Percentiles rank a stretch among this genome's conserved stretches.
phyloP scores from a whole-genome alignment of 1,140 invertebrate species.

The Drosophila pseudoobscura region DNA sequence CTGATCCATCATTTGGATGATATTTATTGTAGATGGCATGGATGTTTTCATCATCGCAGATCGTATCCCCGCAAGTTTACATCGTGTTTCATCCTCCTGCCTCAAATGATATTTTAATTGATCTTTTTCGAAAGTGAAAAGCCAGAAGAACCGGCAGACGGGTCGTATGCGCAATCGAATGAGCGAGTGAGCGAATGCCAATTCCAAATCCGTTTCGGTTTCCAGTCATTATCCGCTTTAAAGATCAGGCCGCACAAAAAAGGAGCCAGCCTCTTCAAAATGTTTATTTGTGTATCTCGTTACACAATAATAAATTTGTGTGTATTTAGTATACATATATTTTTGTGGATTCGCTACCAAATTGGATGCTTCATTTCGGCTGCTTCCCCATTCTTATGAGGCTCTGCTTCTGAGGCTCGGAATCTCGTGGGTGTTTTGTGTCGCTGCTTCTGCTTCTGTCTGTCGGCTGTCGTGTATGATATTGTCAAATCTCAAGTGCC shows the following conservation, averaged over 20 bases:
- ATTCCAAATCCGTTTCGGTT: slow-evolving; percentile 40
- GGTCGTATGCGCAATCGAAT: not conserved
- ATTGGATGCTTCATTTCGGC: slow-evolving; percentile 55
- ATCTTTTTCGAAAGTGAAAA: slow-evolving; percentile 39
- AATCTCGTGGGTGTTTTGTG: slow-evolving; percentile 33
- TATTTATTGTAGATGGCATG: no score
- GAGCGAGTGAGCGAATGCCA: slow-evolving; percentile 28
- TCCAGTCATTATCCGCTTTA: slow-evolving; percentile 49
- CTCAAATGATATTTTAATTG: slow-evolving; percentile 12
- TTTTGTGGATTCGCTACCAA: slow-evolving; percentile 37
- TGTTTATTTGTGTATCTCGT: slow-evolving; percentile 73
- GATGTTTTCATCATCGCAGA: no score
- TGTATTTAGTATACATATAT: slow-evolving; percentile 19
- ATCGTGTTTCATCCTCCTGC: no score
- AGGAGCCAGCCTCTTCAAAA: slow-evolving; percentile 54
- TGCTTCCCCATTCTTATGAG: slow-evolving; percentile 61
- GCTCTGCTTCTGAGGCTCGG: slow-evolving; percentile 2
- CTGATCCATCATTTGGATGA: no score
- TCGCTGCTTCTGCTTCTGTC: slow-evolving; percentile 19
- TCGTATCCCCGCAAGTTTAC: no score
- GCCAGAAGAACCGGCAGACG: slow-evolving; percentile 13
- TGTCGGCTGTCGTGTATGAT: slow-evolving; percentile 39
- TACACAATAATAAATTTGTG: slow-evolving; percentile 48
- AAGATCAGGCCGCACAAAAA: slow-evolving; percentile 60
- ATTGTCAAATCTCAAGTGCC: slow-evolving; percentile 56